Evolutionary conservation across 2,797 vertebrate genomes (phyloP).

Genomic region (Helicolenus hilgendorfi): DNA sequence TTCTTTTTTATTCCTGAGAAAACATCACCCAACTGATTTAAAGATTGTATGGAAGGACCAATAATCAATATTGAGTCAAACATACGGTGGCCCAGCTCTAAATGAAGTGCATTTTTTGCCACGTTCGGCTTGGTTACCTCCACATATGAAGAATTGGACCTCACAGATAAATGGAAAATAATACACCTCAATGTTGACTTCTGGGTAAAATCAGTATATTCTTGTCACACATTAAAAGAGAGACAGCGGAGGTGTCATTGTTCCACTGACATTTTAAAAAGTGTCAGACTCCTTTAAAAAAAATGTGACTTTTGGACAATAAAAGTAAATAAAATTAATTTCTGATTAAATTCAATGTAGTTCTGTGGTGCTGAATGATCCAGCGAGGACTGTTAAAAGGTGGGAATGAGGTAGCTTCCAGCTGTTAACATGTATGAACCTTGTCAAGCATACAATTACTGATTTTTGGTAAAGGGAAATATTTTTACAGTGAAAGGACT

Average conservation of each 20-base stretch:
- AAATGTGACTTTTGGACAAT: conserved; percentile 9
- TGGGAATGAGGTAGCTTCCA: not conserved
- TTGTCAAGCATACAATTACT: not conserved
- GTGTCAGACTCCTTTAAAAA: not conserved
- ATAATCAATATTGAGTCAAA: not conserved
- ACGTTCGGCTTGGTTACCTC: conserved; percentile 1
- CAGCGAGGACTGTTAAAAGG: not conserved
- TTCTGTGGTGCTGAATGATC: conserved; percentile 1
- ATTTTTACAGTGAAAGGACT: not conserved
- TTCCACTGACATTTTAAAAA: not conserved
- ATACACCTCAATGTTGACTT: not conserved
- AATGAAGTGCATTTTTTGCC: not conserved
- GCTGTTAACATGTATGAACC: not conserved
- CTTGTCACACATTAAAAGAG: not conserved
- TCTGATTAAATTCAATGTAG: not conserved
- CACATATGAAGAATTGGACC: not conserved
- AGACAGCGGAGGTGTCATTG: not conserved
- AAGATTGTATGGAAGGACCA: not conserved
- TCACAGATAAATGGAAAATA: not conserved
- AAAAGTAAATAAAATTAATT: not conserved
- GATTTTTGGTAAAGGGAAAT: not conserved
- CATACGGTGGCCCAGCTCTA: not conserved
- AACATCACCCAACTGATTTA: not conserved
- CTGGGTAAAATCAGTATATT: not conserved
- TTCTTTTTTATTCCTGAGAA: not conserved